Conservation (phyloP, 2,888 invertebrate genomes). For the Phlogophora meticulosa region DNA sequence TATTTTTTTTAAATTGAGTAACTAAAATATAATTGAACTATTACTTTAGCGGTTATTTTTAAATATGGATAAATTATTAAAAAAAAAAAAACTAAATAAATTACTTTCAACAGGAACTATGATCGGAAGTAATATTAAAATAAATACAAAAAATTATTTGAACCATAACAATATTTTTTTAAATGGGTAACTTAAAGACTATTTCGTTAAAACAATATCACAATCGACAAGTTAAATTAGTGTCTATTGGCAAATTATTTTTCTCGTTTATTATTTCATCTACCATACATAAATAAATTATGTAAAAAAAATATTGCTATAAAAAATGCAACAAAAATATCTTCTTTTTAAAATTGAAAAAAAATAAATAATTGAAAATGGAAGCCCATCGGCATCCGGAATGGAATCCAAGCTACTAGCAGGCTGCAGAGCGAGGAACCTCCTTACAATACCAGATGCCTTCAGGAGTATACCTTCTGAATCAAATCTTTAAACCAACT, state of each 20-base stretch:
- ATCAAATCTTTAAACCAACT: too few relatives aligned
- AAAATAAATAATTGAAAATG: too few relatives aligned
- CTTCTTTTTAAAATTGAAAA: too few relatives aligned
- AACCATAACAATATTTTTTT: conserved; percentile 7
- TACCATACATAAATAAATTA: too few relatives aligned
- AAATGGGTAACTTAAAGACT: conserved; percentile 37
- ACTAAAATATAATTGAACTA: conserved; percentile 18
- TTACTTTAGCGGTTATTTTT: not conserved
- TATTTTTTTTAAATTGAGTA: not conserved
- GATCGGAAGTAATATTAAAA: not conserved
- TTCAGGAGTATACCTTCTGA: too few relatives aligned
- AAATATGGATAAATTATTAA: not conserved
- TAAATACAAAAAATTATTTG: conserved; percentile 10
- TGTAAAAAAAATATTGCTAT: not conserved
- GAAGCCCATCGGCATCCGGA: too few relatives aligned
- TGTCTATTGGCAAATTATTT: too few relatives aligned
- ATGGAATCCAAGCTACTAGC: too few relatives aligned
- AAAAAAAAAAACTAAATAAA: not conserved
- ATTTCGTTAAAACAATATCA: conserved; percentile 28
- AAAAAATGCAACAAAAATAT: not conserved
- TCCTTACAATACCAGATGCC: too few relatives aligned
- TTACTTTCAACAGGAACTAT: conserved; percentile 19
- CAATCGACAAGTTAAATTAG: conserved; percentile 6
- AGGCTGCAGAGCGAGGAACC: too few relatives aligned
- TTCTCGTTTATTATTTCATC: too few relatives aligned